Conservation (phyloP, 2,888 invertebrate species). For the Rugalucina vietnamica region DNA sequence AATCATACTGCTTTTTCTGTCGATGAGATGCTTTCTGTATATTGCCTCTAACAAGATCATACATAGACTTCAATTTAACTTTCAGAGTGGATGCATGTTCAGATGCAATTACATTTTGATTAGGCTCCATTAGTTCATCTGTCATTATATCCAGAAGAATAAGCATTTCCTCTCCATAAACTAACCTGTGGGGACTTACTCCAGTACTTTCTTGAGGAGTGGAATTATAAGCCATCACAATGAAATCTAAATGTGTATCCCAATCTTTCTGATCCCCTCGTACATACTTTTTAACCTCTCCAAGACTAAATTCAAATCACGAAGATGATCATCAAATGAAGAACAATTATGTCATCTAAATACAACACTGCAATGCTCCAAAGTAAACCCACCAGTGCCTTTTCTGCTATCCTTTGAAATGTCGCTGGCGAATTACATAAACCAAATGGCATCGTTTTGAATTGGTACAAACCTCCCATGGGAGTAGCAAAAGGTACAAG, state of each 20-base stretch:
- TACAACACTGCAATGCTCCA: not conserved
- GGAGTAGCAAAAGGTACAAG: not conserved
- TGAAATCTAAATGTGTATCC: constrained; percentile 9
- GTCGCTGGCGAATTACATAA: not conserved
- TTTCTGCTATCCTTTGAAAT: constrained; percentile 23
- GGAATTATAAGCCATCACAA: not conserved
- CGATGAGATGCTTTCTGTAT: not conserved
- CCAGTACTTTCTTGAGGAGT: constrained; percentile 6
- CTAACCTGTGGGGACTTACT: not conserved
- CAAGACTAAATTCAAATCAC: not conserved
- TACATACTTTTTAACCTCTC: not conserved
- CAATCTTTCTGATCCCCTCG: constrained; percentile 15
- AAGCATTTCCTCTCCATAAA: not conserved
- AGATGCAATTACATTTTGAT: not conserved
- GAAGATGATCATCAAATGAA: not conserved
- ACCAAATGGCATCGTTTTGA: not conserved
- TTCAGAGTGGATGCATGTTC: not conserved
- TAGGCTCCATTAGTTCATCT: not conserved
- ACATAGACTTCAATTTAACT: not conserved
- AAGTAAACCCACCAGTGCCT: constrained; percentile 26
- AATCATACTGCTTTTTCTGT: not conserved
- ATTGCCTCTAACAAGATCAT: not conserved
- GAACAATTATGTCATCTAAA: not conserved
- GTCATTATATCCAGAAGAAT: not conserved
- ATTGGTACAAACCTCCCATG: not conserved